Evolutionary conservation across 1,140 invertebrate genomes (phyloP).

Genomic region (Ericerus pela): DNA sequence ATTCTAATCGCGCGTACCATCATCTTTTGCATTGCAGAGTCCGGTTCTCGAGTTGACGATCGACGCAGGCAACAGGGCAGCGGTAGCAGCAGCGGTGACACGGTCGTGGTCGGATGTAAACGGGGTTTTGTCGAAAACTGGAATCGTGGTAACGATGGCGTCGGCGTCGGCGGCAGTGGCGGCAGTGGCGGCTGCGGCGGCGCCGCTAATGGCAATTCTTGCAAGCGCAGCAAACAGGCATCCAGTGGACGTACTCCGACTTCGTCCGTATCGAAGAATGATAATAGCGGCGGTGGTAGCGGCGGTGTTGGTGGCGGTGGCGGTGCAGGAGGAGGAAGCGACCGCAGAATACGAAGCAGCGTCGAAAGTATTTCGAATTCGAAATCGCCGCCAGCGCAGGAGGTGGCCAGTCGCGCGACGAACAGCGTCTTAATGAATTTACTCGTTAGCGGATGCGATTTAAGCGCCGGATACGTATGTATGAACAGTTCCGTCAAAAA

Average conservation of each 20-base stretch:
- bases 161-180: constrained; percentile 19
- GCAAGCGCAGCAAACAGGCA: constrained; percentile 7
- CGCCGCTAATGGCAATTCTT: background rate
- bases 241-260: constrained; percentile 1
- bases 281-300: background rate
- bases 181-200: constrained; percentile 11
- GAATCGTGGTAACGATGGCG: background rate
- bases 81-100: no score
- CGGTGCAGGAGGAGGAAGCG: background rate
- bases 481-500: constrained; percentile 29
- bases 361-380: no score
- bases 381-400: background rate
- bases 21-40: no score
- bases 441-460: constrained; percentile 77
- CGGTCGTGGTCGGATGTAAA: background rate
- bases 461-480: constrained; percentile 75
- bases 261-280: background rate
- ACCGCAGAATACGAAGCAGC: no score
- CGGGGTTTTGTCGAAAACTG: background rate
- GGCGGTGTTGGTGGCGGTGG: constrained; percentile 8
- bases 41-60: no score
- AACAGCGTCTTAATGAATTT: constrained; percentile 75
- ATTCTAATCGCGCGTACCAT: no score
- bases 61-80: no score
- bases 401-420: constrained; percentile 13